Percentiles rank a stretch among this genome's conserved stretches.
Evolutionary conservation across 2,797 vertebrate genomes (phyloP).

Genomic region (Catamblyrhynchus diadema): DNA sequence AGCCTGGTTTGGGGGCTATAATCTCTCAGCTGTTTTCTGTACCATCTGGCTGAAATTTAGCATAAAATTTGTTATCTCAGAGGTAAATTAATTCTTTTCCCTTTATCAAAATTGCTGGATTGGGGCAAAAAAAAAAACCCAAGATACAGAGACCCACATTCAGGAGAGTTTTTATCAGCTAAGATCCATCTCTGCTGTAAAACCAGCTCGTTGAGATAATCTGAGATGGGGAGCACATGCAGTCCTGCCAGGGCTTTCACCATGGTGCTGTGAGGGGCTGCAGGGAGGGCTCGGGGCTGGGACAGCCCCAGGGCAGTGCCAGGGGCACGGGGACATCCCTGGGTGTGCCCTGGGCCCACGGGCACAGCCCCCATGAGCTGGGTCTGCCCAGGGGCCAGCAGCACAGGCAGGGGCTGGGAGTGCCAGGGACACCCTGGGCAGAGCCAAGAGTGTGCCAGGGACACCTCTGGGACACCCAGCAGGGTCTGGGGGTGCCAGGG

Average conservation of each 20-base stretch:
- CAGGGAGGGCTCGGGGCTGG: neutral
- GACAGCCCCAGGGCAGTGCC: too few relatives aligned
- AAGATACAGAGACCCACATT: neutral
- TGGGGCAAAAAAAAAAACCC: neutral
- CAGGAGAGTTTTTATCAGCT: neutral
- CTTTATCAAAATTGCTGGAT: neutral
- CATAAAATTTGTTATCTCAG: slow-evolving; percentile 47
- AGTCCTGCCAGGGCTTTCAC: fast-evolving
- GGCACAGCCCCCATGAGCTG: neutral
- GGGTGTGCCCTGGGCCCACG: too few relatives aligned
- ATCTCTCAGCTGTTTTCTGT: slow-evolving; percentile 38
- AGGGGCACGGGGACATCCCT: neutral
- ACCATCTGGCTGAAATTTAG: slow-evolving; percentile 49
- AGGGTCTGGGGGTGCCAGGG: too few relatives aligned
- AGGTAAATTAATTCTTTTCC: slow-evolving; percentile 18
- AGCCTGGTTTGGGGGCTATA: slow-evolving; percentile 35
- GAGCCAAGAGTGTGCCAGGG: too few relatives aligned
- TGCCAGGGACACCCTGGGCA: too few relatives aligned
- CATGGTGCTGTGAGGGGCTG: fast-evolving
- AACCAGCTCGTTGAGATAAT: neutral
- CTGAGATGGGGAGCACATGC: neutral
- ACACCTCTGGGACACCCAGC: too few relatives aligned
- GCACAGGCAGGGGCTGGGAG: too few relatives aligned
- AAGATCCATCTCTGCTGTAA: neutral
- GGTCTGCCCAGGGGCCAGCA: too few relatives aligned